Conservation (phyloP, 2,888 invertebrate genomes). For the Dasypogon diadema region DNA sequence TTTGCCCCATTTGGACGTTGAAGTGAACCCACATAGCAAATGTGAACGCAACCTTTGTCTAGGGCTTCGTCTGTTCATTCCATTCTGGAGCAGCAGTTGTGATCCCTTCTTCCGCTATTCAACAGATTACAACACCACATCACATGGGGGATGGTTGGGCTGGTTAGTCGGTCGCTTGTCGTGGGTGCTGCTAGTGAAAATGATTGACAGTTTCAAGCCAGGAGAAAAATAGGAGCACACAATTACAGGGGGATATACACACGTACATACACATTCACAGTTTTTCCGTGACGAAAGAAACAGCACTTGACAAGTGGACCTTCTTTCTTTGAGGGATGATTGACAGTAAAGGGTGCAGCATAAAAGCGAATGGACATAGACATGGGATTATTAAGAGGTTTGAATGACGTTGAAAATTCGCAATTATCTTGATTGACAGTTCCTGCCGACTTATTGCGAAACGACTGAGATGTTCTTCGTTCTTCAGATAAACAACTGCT, state of each 20-base stretch:
- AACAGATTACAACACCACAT: constrained; percentile 49
- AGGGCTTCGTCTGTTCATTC: constrained; percentile 12
- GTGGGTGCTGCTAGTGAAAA: constrained; percentile 41
- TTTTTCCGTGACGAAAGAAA: constrained; percentile 30
- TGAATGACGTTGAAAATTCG: background rate
- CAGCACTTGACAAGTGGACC: constrained; percentile 33
- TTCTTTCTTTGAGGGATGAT: constrained; percentile 38
- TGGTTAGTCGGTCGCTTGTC: background rate
- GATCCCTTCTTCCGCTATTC: constrained; percentile 34
- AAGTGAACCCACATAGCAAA: background rate
- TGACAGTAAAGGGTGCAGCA: constrained; percentile 41
- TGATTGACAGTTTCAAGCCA: constrained; percentile 43
- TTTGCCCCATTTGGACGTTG: background rate
- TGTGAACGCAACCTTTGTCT: constrained; percentile 41
- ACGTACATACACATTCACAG: background rate
- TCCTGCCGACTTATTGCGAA: constrained; percentile 2
- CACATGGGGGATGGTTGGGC: constrained; percentile 4
- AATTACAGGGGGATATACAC: background rate
- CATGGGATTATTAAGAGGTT: constrained; percentile 27
- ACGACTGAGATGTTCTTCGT: constrained; percentile 5
- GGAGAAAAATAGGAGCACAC: constrained; percentile 15
- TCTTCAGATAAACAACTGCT: too few species aligned
- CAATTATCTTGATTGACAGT: constrained; percentile 45
- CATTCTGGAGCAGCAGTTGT: constrained; percentile 18
- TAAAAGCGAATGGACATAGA: constrained; percentile 17